Evolutionary conservation across 2,797 vertebrate genomes (phyloP).

Genomic region (Onychomys torridus): DNA sequence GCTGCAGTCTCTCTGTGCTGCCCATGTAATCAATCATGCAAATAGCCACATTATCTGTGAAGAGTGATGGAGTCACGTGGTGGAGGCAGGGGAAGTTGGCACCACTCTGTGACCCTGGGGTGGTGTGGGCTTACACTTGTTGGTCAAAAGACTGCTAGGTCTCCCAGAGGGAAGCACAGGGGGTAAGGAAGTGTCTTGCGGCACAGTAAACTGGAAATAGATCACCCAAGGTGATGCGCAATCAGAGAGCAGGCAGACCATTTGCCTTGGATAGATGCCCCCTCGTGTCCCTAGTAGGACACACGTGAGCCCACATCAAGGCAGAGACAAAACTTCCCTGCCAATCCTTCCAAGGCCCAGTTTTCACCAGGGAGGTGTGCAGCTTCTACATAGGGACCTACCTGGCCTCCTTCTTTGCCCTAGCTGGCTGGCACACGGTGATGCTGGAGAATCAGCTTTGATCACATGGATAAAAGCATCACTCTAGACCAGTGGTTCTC

Average conservation of each 20-base stretch:
- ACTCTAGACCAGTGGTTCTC: background rate
- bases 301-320: fast-evolving
- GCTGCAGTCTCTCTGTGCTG: constrained; percentile 39
- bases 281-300: background rate
- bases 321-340: background rate
- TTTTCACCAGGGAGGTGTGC: background rate
- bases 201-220: background rate
- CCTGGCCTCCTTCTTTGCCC: fast-evolving
- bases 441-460: background rate
- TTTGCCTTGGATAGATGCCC: background rate
- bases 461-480: fast-evolving
- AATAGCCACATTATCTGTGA: background rate
- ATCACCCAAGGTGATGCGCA: background rate
- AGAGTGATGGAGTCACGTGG: background rate
- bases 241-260: background rate
- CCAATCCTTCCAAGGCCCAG: fast-evolving
- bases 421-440: no score
- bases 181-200: fast-evolving
- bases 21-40: constrained; percentile 67
- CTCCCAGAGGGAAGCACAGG: fast-evolving
- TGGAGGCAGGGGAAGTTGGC: background rate
- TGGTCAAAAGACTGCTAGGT: fast-evolving
- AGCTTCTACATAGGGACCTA: no score
- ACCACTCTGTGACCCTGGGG: background rate
- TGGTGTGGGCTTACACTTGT: background rate